phyloP scores from a whole-genome alignment of 2,888 invertebrate species.

The Celastrina argiolus region DNA sequence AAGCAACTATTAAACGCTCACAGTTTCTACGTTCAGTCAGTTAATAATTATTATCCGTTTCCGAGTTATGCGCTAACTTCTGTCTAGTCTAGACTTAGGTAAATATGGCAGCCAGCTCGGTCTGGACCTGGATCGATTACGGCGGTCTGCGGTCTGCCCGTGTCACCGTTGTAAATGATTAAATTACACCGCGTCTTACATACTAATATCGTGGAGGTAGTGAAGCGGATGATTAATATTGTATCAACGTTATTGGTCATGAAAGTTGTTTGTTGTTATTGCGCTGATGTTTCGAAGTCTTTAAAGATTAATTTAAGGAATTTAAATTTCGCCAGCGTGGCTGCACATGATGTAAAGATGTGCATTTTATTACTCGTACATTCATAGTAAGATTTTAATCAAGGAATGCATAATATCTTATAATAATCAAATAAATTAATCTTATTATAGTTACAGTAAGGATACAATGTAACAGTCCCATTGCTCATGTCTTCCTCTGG shows the following conservation, averaged over 20 bases:
- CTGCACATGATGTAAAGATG: no score
- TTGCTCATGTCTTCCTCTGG: neutral
- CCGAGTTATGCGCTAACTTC: neutral
- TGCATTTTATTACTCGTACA: no score
- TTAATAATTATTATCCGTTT: neutral
- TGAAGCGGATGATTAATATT: neutral
- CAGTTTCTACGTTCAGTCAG: neutral
- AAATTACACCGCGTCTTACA: conserved; percentile 6
- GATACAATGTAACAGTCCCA: no score
- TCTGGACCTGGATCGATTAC: neutral
- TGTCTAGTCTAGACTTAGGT: conserved; percentile 9
- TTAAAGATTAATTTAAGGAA: no score
- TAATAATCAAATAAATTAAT: no score
- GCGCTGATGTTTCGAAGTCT: neutral
- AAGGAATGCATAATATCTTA: no score
- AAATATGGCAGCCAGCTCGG: neutral
- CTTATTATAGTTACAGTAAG: no score
- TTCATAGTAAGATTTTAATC: no score
- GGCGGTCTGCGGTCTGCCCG: neutral
- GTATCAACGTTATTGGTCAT: neutral
- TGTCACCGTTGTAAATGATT: neutral
- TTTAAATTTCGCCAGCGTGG: no score
- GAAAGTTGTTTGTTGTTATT: neutral
- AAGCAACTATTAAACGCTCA: neutral
- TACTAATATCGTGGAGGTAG: neutral